phyloP scores from a whole-genome alignment of 2,113 vertebrate genomes.

The Hippoglossus stenolepis region DNA sequence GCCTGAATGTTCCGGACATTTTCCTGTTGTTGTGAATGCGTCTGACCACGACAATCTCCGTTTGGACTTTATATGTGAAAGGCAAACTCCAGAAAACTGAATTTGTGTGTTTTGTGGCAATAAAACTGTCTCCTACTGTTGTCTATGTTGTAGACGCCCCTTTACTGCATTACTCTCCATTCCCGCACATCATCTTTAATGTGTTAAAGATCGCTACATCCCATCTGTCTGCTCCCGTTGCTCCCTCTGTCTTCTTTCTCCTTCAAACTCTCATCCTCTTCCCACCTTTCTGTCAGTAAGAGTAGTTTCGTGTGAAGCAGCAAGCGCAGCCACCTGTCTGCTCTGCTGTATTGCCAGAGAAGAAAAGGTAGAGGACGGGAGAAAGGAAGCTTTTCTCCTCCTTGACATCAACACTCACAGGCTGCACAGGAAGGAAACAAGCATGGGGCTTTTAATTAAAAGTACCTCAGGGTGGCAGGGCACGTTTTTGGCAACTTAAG shows the following conservation, averaged over 20 bases:
- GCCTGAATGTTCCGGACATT: too few species aligned
- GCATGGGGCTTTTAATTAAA: conserved; percentile 72
- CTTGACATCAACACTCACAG: conserved; percentile 19
- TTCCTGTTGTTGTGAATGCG: too few species aligned
- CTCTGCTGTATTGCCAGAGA: neutral
- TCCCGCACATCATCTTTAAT: conserved; percentile 1
- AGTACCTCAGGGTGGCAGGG: conserved; percentile 48
- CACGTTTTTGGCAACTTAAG: neutral
- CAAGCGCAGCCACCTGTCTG: conserved; percentile 3
- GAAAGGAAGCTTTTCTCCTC: conserved; percentile 17
- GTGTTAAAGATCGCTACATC: conserved; percentile 17
- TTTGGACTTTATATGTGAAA: too few species aligned
- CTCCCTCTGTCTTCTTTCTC: conserved; percentile 26
- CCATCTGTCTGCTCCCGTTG: conserved; percentile 34
- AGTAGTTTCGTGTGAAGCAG: neutral
- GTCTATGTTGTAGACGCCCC: neutral
- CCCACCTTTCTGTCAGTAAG: conserved; percentile 19
- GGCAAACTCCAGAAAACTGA: too few species aligned
- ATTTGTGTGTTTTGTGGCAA: too few species aligned
- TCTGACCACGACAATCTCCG: too few species aligned
- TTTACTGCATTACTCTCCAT: neutral
- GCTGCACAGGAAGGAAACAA: conserved; percentile 39
- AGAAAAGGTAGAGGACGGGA: neutral
- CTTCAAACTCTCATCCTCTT: conserved; percentile 23
- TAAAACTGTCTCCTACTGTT: neutral